Conservation (phyloP, 2,113 vertebrate genomes). For the Brachionichthys hirsutus region DNA sequence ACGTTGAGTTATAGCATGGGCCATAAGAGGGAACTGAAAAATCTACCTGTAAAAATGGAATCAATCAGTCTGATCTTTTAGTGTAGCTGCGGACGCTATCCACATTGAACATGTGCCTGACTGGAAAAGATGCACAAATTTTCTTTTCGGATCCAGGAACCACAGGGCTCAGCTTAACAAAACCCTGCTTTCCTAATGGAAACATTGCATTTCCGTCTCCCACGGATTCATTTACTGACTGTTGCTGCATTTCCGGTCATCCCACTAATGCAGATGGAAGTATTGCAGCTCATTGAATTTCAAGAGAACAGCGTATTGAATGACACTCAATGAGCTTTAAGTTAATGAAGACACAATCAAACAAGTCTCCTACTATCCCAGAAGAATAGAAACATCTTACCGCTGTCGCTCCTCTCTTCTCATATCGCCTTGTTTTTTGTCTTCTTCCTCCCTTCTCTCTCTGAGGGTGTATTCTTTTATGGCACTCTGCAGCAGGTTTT, state of each 20-base stretch:
- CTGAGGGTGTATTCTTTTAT: no score
- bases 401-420: constrained; percentile 31
- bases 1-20: no score
- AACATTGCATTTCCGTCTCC: no score
- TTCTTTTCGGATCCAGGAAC: background rate
- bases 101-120: no score
- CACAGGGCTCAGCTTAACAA: no score
- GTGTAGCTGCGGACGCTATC: no score
- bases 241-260: constrained; percentile 25
- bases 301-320: constrained; percentile 43
- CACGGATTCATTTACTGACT: constrained; percentile 27
- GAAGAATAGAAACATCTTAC: constrained; percentile 49
- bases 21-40: no score
- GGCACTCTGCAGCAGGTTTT: no score
- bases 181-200: background rate
- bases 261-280: constrained; percentile 34
- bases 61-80: no score
- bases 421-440: constrained; percentile 33
- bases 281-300: constrained; percentile 27
- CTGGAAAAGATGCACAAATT: no score
- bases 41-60: no score
- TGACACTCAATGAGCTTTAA: constrained; percentile 20
- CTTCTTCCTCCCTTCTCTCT: background rate
- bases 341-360: constrained; percentile 44
- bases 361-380: constrained; percentile 29